Percentiles rank a stretch among this genome's conserved stretches.
phyloP scores from a whole-genome alignment of 2,797 vertebrate genomes.

The Microctenopoma lineatum region DNA sequence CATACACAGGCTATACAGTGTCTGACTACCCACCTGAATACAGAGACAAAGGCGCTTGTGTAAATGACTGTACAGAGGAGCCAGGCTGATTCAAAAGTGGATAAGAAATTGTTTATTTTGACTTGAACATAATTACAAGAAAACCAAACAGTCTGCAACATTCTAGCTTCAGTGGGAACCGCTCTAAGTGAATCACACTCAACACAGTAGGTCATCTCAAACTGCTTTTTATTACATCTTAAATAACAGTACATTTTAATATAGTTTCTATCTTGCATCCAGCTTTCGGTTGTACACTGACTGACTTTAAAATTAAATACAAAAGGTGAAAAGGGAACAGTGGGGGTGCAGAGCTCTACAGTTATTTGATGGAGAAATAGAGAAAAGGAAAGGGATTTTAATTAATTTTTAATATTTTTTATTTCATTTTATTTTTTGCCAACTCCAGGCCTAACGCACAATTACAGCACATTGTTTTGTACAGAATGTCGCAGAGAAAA shows the following conservation, averaged over 20 bases:
- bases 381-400: constrained; percentile 85
- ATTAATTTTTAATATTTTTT: constrained; percentile 81
- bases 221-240: constrained; percentile 99
- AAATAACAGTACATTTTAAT: constrained; percentile 99
- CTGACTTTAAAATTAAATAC: constrained; percentile 99
- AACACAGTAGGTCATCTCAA: constrained; percentile 91
- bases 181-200: constrained; percentile 79
- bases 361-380: constrained; percentile 90
- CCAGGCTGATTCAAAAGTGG: constrained; percentile 66
- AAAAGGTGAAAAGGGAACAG: constrained; percentile 95
- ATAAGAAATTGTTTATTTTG: constrained; percentile 81
- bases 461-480: constrained; percentile 96
- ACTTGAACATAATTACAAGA: constrained; percentile 80
- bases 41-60: neutral
- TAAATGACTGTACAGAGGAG: constrained; percentile 52
- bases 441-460: constrained; percentile 95
- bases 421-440: constrained; percentile 87
- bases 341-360: constrained; percentile 93
- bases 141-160: constrained; percentile 77
- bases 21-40: neutral
- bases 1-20: neutral
- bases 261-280: constrained; percentile 99
- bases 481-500: constrained; percentile 93
- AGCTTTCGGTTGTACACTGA: constrained; percentile 99
- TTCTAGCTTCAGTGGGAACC: constrained; percentile 73